phyloP scores from a whole-genome alignment of 2,113 vertebrate genomes.

The Heliornis fulica region DNA sequence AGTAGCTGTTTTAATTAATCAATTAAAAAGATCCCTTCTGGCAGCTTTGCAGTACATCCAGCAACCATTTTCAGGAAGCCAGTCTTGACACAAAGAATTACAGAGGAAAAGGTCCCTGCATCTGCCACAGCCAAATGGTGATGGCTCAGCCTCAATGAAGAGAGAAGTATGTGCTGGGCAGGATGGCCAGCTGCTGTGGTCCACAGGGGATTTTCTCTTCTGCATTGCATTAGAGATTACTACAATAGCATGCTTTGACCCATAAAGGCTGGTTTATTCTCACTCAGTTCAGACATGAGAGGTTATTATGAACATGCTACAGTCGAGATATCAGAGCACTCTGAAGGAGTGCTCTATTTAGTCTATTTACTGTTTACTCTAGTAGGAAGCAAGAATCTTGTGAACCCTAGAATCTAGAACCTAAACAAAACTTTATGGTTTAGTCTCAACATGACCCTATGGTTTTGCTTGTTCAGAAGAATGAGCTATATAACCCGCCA shows the following conservation, averaged over 20 bases:
- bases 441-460: neutral
- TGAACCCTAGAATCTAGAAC: no score
- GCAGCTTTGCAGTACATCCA: neutral
- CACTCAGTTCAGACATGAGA: neutral
- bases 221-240: neutral
- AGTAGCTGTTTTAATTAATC: neutral
- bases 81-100: neutral
- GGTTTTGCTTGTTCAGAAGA: neutral
- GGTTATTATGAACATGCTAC: neutral
- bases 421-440: neutral
- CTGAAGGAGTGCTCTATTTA: neutral
- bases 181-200: neutral
- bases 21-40: neutral
- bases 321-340: neutral
- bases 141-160: rapidly evolving
- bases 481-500: neutral
- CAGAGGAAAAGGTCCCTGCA: neutral
- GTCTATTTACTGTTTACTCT: neutral
- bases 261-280: neutral
- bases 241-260: neutral
- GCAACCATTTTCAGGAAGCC: neutral
- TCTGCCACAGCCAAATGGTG: neutral
- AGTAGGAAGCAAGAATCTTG: neutral
- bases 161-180: neutral
- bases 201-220: neutral